Conservation (phyloP, 2,888 invertebrate genomes). For the Stenodera caucasica region DNA sequence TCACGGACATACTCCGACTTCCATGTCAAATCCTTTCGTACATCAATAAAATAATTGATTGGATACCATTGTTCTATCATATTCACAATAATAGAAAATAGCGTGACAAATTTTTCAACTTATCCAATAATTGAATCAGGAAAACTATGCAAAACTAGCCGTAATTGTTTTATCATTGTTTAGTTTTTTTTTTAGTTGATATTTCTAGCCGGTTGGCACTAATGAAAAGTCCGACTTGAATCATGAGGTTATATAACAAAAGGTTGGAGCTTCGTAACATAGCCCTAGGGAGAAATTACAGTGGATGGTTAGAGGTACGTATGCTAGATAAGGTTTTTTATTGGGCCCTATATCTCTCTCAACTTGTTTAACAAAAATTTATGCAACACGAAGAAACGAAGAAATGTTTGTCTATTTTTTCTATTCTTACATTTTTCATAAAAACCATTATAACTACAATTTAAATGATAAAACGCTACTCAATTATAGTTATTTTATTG, state of each 20-base stretch:
- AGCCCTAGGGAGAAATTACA: slow-evolving; percentile 12
- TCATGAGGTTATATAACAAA: slow-evolving; percentile 11
- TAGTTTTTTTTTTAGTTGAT: background rate
- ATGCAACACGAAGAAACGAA: background rate
- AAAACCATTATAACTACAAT: too few relatives aligned
- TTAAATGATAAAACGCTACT: too few relatives aligned
- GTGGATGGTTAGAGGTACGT: background rate
- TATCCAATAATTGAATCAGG: background rate
- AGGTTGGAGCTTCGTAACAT: slow-evolving; percentile 9
- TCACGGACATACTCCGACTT: slow-evolving; percentile 25
- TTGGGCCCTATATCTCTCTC: background rate
- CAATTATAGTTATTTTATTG: background rate
- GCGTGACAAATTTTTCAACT: background rate
- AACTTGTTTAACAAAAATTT: slow-evolving; percentile 7
- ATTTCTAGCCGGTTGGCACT: background rate
- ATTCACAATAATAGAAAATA: slow-evolving; percentile 1
- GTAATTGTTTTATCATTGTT: slow-evolving; percentile 5
- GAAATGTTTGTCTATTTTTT: background rate
- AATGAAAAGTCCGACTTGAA: slow-evolving; percentile 10
- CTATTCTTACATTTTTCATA: too few relatives aligned
- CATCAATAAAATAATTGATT: slow-evolving; percentile 30
- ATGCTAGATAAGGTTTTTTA: slow-evolving; percentile 9
- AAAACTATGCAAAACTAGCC: background rate
- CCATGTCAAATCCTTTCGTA: slow-evolving; percentile 30
- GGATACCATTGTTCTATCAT: slow-evolving; percentile 1